A percentile compares a stretch with the other conserved stretches of the same genome.
phyloP scores from a whole-genome alignment of 2,888 invertebrate genomes.

The Cephus nigrinus region DNA sequence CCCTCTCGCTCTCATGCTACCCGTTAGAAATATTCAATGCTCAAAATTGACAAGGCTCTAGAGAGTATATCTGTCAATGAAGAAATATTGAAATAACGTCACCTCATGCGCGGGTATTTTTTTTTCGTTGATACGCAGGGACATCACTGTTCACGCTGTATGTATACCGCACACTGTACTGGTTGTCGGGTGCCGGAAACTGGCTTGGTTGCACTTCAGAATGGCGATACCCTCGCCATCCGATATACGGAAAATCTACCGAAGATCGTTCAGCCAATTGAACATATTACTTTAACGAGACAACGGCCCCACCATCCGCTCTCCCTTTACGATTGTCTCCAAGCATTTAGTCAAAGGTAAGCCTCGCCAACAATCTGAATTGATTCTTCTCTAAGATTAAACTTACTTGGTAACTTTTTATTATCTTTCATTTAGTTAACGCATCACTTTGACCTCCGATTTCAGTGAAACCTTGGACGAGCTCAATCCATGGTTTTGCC shows the following conservation, averaged over 20 bases:
- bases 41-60: not conserved
- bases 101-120: not conserved
- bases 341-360: slow-evolving; percentile 73
- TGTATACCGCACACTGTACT: slow-evolving; percentile 69
- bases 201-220: slow-evolving; percentile 68
- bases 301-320: slow-evolving; percentile 68
- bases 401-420: not conserved
- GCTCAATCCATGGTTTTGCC: slow-evolving; percentile 76
- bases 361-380: not conserved
- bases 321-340: slow-evolving; percentile 73
- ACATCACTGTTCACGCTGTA: slow-evolving; percentile 71
- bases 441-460: slow-evolving; percentile 17
- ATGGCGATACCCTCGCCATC: slow-evolving; percentile 70
- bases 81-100: not conserved
- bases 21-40: too few relatives aligned
- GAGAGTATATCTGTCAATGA: not conserved
- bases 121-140: slow-evolving; percentile 61
- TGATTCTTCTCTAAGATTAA: not conserved
- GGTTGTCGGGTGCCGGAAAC: slow-evolving; percentile 69
- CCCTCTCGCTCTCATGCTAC: too few relatives aligned
- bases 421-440: not conserved
- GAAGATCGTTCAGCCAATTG: slow-evolving; percentile 59
- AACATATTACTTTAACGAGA: slow-evolving; percentile 68
- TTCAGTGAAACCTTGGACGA: slow-evolving; percentile 73
- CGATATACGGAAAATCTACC: slow-evolving; percentile 63